Evolutionary conservation across 2,113 vertebrate genomes (phyloP).

Genomic region (Cyprinodon brontotheroides): DNA sequence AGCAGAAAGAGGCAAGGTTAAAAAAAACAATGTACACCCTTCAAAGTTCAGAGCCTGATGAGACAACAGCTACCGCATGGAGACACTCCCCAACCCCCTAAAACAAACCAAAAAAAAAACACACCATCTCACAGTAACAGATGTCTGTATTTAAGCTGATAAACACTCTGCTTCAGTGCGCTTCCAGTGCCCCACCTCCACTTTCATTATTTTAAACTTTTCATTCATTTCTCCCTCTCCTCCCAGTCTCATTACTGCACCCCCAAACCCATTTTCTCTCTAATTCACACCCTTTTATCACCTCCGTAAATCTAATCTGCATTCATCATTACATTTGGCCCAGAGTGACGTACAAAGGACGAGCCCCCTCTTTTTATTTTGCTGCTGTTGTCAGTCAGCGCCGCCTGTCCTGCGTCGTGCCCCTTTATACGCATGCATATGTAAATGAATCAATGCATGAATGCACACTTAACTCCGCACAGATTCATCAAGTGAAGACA

Average conservation of each 20-base stretch:
- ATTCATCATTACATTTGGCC: constrained; percentile 62
- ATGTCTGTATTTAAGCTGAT: constrained; percentile 84
- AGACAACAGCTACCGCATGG: constrained; percentile 28
- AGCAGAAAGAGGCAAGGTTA: too few species aligned
- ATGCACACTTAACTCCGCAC: constrained; percentile 50
- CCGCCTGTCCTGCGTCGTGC: constrained; percentile 21
- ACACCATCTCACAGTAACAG: constrained; percentile 71
- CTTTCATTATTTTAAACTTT: constrained; percentile 81
- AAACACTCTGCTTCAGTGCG: constrained; percentile 72
- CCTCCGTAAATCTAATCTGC: constrained; percentile 68
- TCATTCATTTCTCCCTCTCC: constrained; percentile 70
- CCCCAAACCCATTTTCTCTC: constrained; percentile 67
- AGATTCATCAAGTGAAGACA: constrained; percentile 60
- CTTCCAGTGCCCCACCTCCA: constrained; percentile 59
- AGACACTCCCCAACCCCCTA: constrained; percentile 26
- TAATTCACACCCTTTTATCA: constrained; percentile 76
- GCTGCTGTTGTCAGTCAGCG: constrained; percentile 26
- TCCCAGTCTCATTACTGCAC: constrained; percentile 24
- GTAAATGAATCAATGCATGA: constrained; percentile 59
- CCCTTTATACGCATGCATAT: constrained; percentile 54
- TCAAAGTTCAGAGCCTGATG: constrained; percentile 47
- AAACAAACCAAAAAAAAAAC: constrained; percentile 26
- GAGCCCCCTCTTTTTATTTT: background rate
- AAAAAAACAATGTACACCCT: background rate
- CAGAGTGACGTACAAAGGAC: constrained; percentile 55